Conservation (phyloP, 1,140 invertebrate species). For the honey bee (Apis mellifera) region DNA sequence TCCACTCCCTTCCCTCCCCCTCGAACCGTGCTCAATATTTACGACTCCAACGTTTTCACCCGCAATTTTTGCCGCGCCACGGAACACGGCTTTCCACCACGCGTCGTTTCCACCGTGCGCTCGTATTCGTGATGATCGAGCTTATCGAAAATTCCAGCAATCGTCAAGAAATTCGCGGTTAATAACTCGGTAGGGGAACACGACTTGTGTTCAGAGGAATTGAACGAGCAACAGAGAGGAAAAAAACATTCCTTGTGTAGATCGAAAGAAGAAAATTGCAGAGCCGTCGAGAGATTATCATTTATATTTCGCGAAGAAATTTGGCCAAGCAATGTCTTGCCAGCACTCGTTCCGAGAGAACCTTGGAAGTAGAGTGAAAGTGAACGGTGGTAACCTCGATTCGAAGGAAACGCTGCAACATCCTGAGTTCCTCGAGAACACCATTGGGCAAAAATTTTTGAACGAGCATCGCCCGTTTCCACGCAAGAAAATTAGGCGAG, state of each 20-base stretch:
- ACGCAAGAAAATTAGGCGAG: background rate
- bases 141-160: background rate
- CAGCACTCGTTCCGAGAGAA: background rate
- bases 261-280: background rate
- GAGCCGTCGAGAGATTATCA: background rate
- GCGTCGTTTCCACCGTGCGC: background rate
- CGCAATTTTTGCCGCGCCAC: constrained; percentile 2
- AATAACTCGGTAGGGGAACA: too few relatives aligned
- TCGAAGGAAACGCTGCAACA: constrained; percentile 9
- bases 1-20: background rate
- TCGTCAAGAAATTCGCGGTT: too few relatives aligned
- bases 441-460: constrained; percentile 22
- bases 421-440: constrained; percentile 19
- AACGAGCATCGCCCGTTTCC: constrained; percentile 2
- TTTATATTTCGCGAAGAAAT: background rate
- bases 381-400: constrained; percentile 17
- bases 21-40: constrained; percentile 21
- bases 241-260: too few relatives aligned
- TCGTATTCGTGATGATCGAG: background rate
- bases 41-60: constrained; percentile 8
- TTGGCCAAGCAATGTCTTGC: too few relatives aligned
- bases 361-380: background rate
- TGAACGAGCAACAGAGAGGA: too few relatives aligned
- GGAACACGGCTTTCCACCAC: background rate
- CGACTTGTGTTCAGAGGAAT: too few relatives aligned